Evolutionary conservation across 2,888 invertebrate genomes (phyloP).

Genomic region (Leucoptera coffeella): DNA sequence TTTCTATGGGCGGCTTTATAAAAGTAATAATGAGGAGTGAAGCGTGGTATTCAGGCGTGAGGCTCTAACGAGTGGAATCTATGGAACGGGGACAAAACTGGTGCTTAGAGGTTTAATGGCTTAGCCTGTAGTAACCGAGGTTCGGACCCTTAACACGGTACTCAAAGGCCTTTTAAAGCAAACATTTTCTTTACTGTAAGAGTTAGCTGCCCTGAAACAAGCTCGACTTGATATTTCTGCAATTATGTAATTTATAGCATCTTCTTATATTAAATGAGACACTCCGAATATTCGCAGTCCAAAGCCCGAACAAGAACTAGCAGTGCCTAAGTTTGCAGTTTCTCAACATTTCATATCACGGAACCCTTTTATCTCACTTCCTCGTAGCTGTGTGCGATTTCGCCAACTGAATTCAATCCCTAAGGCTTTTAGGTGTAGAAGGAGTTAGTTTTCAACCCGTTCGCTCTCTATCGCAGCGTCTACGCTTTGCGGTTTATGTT

Average conservation of each 20-base stretch:
- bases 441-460: constrained; percentile 12
- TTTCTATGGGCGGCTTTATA: constrained; percentile 46
- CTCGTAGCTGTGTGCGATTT: too few relatives aligned
- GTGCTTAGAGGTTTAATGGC: constrained; percentile 32
- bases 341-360: too few relatives aligned
- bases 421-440: constrained; percentile 16
- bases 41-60: constrained; percentile 42
- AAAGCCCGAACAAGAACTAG: too few relatives aligned
- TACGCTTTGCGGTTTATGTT: constrained; percentile 17
- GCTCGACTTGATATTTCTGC: too few relatives aligned
- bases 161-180: constrained; percentile 1
- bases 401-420: constrained; percentile 13
- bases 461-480: constrained; percentile 11
- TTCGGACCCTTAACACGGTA: too few relatives aligned
- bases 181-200: too few relatives aligned
- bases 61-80: constrained; percentile 40
- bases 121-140: too few relatives aligned
- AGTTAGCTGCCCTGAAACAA: constrained; percentile 1
- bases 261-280: too few relatives aligned
- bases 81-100: constrained; percentile 47
- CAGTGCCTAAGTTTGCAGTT: too few relatives aligned
- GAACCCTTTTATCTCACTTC: too few relatives aligned
- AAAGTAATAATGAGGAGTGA: constrained; percentile 51
- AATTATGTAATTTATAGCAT: too few relatives aligned
- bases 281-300: too few relatives aligned